phyloP scores from a whole-genome alignment of 1,140 invertebrate species.

The Brachionus manjavacas region DNA sequence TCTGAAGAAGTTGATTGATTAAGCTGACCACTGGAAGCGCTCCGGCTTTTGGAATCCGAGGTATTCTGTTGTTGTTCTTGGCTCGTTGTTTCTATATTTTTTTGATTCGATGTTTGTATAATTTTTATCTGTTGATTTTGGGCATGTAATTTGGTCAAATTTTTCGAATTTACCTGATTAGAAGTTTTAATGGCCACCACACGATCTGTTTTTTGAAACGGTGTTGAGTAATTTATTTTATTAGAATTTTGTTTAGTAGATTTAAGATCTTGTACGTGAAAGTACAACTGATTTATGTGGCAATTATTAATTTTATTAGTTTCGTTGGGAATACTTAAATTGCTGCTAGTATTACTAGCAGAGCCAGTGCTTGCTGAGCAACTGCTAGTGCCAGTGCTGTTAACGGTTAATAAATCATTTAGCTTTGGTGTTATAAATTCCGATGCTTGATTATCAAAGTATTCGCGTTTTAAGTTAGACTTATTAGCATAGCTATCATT shows the following conservation, averaged over 20 bases:
- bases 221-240: constrained; percentile 26
- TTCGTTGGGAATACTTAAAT: constrained; percentile 17
- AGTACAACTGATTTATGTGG: constrained; percentile 28
- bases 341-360: constrained; percentile 3
- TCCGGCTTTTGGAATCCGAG: background rate
- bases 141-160: background rate
- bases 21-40: background rate
- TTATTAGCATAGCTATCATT: constrained; percentile 27
- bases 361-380: background rate
- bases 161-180: constrained; percentile 10
- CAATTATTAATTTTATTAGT: constrained; percentile 35
- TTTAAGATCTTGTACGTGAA: constrained; percentile 15
- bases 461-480: constrained; percentile 21
- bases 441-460: background rate
- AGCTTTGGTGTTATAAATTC: constrained; percentile 3
- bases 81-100: background rate
- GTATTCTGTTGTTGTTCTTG: background rate
- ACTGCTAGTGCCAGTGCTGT: constrained; percentile 15
- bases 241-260: background rate
- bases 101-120: background rate
- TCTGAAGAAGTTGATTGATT: constrained; percentile 9
- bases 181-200: constrained; percentile 30
- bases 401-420: constrained; percentile 15
- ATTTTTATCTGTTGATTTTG: constrained; percentile 28
- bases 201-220: constrained; percentile 36